Percentiles rank a stretch among this genome's conserved stretches.
phyloP scores from a whole-genome alignment of 64 coral and sea anemone species.

The Orbicella faveolata region DNA sequence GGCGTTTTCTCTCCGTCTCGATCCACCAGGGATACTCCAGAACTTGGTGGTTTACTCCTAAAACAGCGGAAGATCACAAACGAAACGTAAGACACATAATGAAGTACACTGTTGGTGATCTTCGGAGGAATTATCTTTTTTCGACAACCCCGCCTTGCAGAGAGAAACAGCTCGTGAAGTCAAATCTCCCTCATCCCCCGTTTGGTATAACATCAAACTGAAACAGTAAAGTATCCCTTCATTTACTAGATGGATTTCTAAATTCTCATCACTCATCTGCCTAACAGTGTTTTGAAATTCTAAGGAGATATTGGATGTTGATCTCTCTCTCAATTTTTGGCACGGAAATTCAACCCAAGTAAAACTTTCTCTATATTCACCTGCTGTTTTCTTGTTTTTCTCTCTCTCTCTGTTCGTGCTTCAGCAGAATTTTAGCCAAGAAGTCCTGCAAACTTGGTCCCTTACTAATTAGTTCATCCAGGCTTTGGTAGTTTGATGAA shows the following conservation, averaged over 20 bases:
- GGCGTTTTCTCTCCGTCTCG: background rate
- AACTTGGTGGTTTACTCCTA: background rate
- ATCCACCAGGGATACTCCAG: background rate
- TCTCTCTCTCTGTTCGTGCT: constrained; percentile 20
- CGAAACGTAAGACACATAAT: no score
- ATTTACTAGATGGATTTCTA: no score
- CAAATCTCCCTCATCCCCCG: no score
- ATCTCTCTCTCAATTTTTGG: no score
- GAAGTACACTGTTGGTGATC: background rate
- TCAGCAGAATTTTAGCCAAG: constrained; percentile 53
- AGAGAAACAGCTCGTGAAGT: no score
- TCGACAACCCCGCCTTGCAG: no score
- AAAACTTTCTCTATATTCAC: background rate
- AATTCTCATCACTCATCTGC: background rate
- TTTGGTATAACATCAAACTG: no score
- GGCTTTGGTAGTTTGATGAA: constrained; percentile 65
- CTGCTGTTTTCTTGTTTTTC: constrained; percentile 27
- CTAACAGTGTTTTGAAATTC: no score
- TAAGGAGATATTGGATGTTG: no score
- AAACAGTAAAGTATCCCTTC: no score
- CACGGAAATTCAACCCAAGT: background rate
- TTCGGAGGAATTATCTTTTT: no score
- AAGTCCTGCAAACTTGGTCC: constrained; percentile 78
- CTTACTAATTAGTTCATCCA: constrained; percentile 70
- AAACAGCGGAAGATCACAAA: background rate